These are phyloP conservation scores for Globia sparganii DNA, from an alignment of 2,888 invertebrate species.

Conservation along the genomic window DNA sequence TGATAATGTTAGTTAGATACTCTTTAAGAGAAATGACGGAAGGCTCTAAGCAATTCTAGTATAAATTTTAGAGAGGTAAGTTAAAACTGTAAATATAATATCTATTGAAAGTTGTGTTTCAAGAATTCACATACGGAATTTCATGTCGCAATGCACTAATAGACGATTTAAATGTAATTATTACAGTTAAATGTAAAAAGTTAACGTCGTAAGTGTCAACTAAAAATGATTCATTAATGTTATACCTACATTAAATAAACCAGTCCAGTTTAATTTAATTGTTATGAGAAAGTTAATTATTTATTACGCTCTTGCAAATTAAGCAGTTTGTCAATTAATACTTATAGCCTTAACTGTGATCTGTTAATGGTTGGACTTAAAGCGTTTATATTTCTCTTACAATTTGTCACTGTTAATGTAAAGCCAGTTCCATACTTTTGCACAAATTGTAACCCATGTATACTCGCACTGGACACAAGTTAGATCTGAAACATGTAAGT, in stretches of 20 bases:
- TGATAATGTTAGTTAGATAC: slow-evolving; percentile 67
- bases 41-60: slow-evolving; percentile 73
- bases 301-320: slow-evolving; percentile 26
- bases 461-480: background rate
- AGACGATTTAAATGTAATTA: slow-evolving; percentile 58
- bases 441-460: background rate
- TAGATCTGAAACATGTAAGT: background rate
- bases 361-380: background rate
- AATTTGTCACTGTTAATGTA: too few relatives aligned
- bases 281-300: slow-evolving; percentile 14
- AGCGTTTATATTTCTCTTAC: background rate
- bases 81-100: slow-evolving; percentile 48
- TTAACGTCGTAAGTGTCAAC: slow-evolving; percentile 59
- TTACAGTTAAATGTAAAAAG: slow-evolving; percentile 56
- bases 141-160: slow-evolving; percentile 62
- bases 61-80: slow-evolving; percentile 44
- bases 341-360: slow-evolving; percentile 13
- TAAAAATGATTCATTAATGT: slow-evolving; percentile 44
- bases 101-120: slow-evolving; percentile 51
- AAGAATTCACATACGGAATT: slow-evolving; percentile 52
- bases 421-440: background rate
- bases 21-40: slow-evolving; percentile 71
- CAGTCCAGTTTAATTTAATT: slow-evolving; percentile 53
- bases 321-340: slow-evolving; percentile 40
- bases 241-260: slow-evolving; percentile 35